A percentile compares a stretch with the other conserved stretches of the same genome.
Evolutionary conservation across 2,888 invertebrate species (phyloP).

Genomic region (Clusia tigrina): DNA sequence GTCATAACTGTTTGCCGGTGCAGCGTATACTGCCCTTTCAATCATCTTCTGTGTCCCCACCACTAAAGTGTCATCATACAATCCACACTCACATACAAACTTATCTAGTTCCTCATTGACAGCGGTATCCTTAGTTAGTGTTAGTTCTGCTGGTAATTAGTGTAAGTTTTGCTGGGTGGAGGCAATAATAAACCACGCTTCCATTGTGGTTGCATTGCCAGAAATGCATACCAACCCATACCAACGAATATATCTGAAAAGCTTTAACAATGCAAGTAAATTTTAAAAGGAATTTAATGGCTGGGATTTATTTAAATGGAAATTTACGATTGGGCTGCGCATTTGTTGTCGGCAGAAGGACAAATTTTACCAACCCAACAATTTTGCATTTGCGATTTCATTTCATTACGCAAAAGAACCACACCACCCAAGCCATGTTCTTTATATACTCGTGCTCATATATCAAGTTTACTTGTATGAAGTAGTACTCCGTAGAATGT

Average conservation of each 20-base stretch:
- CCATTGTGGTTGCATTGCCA: slow-evolving; percentile 21
- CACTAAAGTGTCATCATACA: slow-evolving; percentile 24
- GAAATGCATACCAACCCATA: not conserved
- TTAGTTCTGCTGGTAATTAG: not conserved
- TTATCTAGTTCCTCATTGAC: too few relatives aligned
- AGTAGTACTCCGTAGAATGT: too few relatives aligned
- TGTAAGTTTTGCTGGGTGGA: too few relatives aligned
- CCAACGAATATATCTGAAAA: not conserved
- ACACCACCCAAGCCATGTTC: too few relatives aligned
- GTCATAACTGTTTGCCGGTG: not conserved
- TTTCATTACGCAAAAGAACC: not conserved
- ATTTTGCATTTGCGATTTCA: not conserved
- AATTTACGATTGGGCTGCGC: not conserved
- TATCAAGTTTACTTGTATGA: too few relatives aligned
- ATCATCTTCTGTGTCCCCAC: not conserved
- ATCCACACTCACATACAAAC: not conserved
- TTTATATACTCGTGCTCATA: too few relatives aligned
- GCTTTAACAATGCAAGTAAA: not conserved
- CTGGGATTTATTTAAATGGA: not conserved
- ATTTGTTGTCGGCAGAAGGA: not conserved
- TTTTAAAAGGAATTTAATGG: not conserved
- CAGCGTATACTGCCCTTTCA: not conserved
- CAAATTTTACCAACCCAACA: not conserved
- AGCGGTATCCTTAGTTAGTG: too few relatives aligned
- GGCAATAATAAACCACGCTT: slow-evolving; percentile 13